phyloP scores from a whole-genome alignment of 2,797 vertebrate genomes.

The Pseudomugil gertrudae region DNA sequence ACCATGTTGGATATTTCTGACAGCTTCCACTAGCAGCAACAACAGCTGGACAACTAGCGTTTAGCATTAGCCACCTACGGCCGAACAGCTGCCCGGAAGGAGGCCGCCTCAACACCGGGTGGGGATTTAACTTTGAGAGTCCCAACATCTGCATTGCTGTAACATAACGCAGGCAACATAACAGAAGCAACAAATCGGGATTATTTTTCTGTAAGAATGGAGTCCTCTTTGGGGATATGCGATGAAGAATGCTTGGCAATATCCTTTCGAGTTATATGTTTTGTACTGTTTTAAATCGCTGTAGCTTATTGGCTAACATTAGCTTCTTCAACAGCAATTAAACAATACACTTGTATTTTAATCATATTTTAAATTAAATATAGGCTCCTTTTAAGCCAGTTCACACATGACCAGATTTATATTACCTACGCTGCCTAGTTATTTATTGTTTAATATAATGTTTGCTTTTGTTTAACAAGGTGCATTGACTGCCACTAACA shows the following conservation, averaged over 20 bases:
- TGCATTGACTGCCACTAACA: conserved; percentile 1
- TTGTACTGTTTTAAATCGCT: background rate
- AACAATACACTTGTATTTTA: background rate
- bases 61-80: conserved; percentile 43
- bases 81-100: conserved; percentile 69
- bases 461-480: background rate
- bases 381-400: background rate
- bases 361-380: background rate
- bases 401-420: background rate
- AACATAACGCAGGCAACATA: conserved; percentile 7
- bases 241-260: conserved; percentile 81
- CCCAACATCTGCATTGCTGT: conserved; percentile 33
- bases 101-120: conserved; percentile 53
- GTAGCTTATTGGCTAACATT: conserved; percentile 58
- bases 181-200: conserved; percentile 12
- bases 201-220: conserved; percentile 75
- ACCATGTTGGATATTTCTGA: conserved; percentile 12
- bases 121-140: conserved; percentile 69
- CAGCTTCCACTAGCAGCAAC: conserved; percentile 21
- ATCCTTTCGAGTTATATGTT: conserved; percentile 78
- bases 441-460: background rate
- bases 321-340: conserved; percentile 14
- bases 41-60: conserved; percentile 38
- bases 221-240: conserved; percentile 68
- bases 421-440: background rate